Percentiles rank a stretch among this genome's conserved stretches.
These are phyloP conservation scores for Matsumyia berberina DNA, from an alignment of 2,888 invertebrate genomes.

Conservation along the genomic window DNA sequence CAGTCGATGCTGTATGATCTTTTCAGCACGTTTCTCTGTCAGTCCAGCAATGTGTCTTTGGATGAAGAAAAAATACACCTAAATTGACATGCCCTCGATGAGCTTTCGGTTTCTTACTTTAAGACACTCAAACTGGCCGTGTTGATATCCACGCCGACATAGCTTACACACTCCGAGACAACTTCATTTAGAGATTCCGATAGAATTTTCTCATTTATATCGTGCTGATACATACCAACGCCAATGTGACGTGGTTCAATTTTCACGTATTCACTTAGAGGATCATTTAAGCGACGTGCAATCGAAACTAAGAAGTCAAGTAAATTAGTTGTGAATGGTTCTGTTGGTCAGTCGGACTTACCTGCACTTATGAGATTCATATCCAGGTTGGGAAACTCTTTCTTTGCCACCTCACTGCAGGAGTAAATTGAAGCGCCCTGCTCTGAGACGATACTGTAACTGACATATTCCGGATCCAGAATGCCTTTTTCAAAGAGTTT, in stretches of 20 bases:
- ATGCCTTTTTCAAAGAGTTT: constrained; percentile 86
- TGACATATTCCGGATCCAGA: constrained; percentile 86
- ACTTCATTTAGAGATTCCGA: constrained; percentile 90
- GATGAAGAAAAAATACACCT: constrained; percentile 55
- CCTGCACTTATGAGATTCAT: constrained; percentile 92
- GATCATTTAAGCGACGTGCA: constrained; percentile 95
- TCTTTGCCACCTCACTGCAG: constrained; percentile 92
- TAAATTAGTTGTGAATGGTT: not conserved
- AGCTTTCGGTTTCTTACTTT: constrained; percentile 85
- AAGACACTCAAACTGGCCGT: constrained; percentile 93
- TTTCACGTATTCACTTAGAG: constrained; percentile 95
- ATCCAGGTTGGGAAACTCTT: constrained; percentile 94
- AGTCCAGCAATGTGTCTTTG: constrained; percentile 93
- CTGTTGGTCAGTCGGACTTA: constrained; percentile 78
- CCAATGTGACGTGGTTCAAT: constrained; percentile 96
- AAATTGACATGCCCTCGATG: not conserved
- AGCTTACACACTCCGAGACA: constrained; percentile 95
- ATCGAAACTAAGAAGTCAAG: constrained; percentile 87
- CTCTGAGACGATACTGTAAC: constrained; percentile 94
- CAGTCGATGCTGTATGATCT: constrained; percentile 90
- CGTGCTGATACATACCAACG: constrained; percentile 98
- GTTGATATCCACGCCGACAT: constrained; percentile 96
- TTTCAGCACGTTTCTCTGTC: constrained; percentile 90
- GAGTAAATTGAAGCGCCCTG: constrained; percentile 97
- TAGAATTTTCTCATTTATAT: constrained; percentile 91